phyloP scores from a whole-genome alignment of 2,797 vertebrate species.

The Acrocephalus scirpaceus region DNA sequence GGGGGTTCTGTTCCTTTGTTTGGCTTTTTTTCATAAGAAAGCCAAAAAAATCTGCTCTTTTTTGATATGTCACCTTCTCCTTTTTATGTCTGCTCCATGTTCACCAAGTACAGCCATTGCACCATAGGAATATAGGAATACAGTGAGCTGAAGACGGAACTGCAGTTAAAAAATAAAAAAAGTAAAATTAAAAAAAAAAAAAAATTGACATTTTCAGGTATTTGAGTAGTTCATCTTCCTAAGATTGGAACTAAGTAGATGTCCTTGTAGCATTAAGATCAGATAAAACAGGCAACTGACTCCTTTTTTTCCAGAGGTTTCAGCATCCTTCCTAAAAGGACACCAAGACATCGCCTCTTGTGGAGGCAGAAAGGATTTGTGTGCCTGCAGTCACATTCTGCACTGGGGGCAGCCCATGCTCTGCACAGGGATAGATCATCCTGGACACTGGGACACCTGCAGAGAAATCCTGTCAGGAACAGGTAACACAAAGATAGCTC shows the following conservation, averaged over 20 bases:
- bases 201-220: not conserved
- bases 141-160: not conserved
- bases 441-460: not conserved
- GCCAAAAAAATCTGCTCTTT: not conserved
- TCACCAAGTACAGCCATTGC: not conserved
- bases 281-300: not conserved
- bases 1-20: not conserved
- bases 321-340: not conserved
- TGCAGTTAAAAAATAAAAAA: not conserved
- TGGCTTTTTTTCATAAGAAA: not conserved
- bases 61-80: not conserved
- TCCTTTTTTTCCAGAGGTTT: not conserved
- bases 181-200: not conserved
- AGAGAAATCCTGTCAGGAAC: not conserved
- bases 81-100: not conserved
- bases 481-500: not conserved
- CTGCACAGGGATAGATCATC: not conserved
- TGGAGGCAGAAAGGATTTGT: not conserved
- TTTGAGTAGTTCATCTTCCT: not conserved
- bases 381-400: not conserved
- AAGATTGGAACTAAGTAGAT: not conserved
- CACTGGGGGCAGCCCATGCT: not conserved
- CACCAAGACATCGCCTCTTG: not conserved
- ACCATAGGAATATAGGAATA: rapidly evolving
- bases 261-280: not conserved